Conservation (phyloP, 2,113 vertebrate genomes). For the Athene noctua region DNA sequence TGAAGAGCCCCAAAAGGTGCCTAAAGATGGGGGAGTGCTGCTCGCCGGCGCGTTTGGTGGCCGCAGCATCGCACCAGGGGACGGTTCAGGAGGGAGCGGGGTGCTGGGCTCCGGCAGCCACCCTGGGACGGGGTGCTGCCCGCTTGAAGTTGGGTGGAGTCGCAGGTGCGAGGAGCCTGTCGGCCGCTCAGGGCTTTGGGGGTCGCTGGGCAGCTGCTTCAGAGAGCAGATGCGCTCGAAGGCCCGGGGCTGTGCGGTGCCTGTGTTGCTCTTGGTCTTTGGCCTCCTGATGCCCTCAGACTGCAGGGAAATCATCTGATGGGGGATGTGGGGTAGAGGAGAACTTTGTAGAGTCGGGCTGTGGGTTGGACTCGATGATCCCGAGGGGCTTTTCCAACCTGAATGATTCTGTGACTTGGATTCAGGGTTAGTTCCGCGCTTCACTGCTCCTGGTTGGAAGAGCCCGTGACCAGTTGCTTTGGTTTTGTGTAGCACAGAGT, state of each 20-base stretch:
- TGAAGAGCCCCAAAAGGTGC: not conserved
- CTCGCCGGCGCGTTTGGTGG: rapidly evolving
- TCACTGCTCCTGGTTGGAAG: too few relatives aligned
- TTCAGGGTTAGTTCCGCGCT: rapidly evolving
- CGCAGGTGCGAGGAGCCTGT: rapidly evolving
- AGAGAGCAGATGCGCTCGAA: rapidly evolving
- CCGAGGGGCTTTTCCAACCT: too few relatives aligned
- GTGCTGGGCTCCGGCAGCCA: rapidly evolving
- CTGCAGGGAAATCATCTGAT: too few relatives aligned
- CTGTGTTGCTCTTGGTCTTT: not conserved
- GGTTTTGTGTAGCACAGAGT: rapidly evolving
- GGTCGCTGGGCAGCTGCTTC: rapidly evolving
- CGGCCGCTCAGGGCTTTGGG: rapidly evolving
- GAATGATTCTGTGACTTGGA: too few relatives aligned
- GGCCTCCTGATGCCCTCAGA: not conserved
- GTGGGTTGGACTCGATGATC: too few relatives aligned
- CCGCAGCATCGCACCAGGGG: rapidly evolving
- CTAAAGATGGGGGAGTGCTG: not conserved
- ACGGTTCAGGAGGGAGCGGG: rapidly evolving
- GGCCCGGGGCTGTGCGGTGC: not conserved
- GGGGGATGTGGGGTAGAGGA: too few relatives aligned
- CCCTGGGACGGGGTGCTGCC: too few relatives aligned
- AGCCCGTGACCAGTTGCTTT: rapidly evolving
- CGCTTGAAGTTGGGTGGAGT: not conserved
- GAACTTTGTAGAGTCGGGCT: too few relatives aligned